Base-by-base conservation (phyloP, 2,113 vertebrate genomes). In the Hydropotes inermis region DNA sequence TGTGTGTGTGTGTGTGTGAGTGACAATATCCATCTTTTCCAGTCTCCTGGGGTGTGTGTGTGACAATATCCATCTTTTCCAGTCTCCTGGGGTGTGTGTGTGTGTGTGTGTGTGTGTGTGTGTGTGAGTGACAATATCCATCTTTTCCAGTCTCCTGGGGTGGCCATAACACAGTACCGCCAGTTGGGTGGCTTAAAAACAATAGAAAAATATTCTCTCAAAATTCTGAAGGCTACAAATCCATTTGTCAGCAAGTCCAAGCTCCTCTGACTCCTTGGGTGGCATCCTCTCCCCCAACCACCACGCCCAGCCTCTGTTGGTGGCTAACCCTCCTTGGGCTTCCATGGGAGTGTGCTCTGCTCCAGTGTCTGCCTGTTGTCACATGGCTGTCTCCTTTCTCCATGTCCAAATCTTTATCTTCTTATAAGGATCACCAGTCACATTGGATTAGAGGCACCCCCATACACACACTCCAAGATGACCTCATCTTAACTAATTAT, bases 341-440 rank as follows among this genome's bases (percentile, higher is more conserved):
- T 47, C 33, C 25, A 19, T 60, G 76, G 45, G 27, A 30, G 33
- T 57, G 9, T 30, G 9, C 28, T 12, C 7, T 47, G 6, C 6
- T 30, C 43, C 7, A 2, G 0, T 27, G 23, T 87, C 28, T 4
- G 87, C 82, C 50, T 52, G 43, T 30, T 47, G 52, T 87, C 70
- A 36, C 52, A 1, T n/a, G 82, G 67, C 67, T 28, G 45, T 61
- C 83, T 91, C 52, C 16, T 87, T 19, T 47, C 47, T 43, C 27
- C 4, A 60, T 47, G 36, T 78, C 89, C 27, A 55, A n/a, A 58
- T 78, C 70, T 85, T 57, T 25, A 50, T 97, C 93, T 85, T 96
- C 87, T 95, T 97, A 84, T 85, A 95, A 85, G 89, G 89, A 92
- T 74, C n/a, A 93, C 27, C 14, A 50, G 64, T 45, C 84, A 5